Conservation (phyloP, 2,888 invertebrate species). For the Pyrrhosoma nymphula region DNA sequence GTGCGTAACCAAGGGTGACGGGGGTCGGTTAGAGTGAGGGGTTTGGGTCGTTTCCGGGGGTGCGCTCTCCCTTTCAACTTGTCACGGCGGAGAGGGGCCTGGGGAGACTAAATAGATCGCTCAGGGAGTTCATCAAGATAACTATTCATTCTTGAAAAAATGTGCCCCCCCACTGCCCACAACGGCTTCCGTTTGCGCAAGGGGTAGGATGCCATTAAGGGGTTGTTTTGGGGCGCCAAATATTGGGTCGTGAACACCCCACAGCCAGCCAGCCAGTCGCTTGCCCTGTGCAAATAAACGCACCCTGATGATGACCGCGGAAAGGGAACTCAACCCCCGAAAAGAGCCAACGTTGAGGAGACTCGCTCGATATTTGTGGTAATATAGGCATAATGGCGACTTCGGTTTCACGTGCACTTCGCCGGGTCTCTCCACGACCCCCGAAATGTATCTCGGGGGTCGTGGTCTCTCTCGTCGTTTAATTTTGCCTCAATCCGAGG, state of each 20-base stretch:
- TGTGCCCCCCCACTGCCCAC: neutral
- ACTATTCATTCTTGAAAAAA: constrained; percentile 32
- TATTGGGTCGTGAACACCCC: neutral
- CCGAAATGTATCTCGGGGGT: too few relatives aligned
- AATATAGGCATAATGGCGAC: neutral
- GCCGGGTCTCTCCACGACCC: too few relatives aligned
- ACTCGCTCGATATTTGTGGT: neutral
- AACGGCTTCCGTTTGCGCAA: constrained; percentile 15
- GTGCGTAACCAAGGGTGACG: neutral
- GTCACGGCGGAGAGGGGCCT: neutral
- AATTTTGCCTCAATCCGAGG: too few relatives aligned
- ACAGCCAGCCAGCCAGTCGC: neutral
- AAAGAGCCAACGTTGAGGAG: neutral
- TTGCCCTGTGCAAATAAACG: constrained; percentile 11
- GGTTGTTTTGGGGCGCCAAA: neutral
- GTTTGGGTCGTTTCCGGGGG: constrained; percentile 1
- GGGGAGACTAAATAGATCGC: constrained; percentile 6
- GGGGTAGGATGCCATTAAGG: neutral
- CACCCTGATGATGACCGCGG: neutral
- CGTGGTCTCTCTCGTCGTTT: too few relatives aligned
- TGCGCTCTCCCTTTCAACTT: neutral
- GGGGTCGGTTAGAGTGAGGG: neutral
- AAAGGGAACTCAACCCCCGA: neutral
- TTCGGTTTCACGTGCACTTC: neutral
- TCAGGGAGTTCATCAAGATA: constrained; percentile 25